phyloP scores from a whole-genome alignment of 2,797 vertebrate genomes.

The Okamejei kenojei region DNA sequence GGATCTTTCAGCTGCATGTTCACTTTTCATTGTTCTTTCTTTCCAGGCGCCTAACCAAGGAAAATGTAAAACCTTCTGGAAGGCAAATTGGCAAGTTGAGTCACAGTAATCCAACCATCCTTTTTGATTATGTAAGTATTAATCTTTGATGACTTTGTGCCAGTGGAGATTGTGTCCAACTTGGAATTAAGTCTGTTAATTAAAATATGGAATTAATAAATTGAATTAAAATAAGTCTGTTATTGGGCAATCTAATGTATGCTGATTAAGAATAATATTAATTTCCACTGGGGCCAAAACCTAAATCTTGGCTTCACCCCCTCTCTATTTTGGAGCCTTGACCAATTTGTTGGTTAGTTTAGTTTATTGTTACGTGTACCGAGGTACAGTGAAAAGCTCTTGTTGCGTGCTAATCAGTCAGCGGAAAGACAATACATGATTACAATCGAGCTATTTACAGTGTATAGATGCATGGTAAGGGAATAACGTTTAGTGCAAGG shows the following conservation, averaged over 20 bases:
- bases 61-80: slow-evolving; percentile 81
- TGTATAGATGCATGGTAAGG: too few relatives aligned
- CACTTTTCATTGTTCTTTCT: neutral
- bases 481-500: too few relatives aligned
- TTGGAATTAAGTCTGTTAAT: neutral
- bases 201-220: too few relatives aligned
- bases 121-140: slow-evolving; percentile 73
- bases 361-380: too few relatives aligned
- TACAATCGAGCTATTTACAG: too few relatives aligned
- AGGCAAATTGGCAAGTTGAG: slow-evolving; percentile 79
- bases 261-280: neutral
- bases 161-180: slow-evolving; percentile 40
- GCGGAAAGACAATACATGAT: too few relatives aligned
- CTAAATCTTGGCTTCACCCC: slow-evolving; percentile 31
- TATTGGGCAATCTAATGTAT: neutral
- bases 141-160: slow-evolving; percentile 43
- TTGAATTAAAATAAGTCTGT: neutral
- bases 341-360: neutral
- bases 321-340: neutral
- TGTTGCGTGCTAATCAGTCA: too few relatives aligned
- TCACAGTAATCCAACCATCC: slow-evolving; percentile 82
- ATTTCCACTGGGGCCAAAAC: slow-evolving; percentile 41
- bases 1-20: neutral
- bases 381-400: too few relatives aligned
- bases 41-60: slow-evolving; percentile 86